Evolutionary conservation across 2,797 vertebrate species (phyloP), one percentile per base, ranked within the genome.

Genomic region (Arnoldichthys spilopterus): DNA sequence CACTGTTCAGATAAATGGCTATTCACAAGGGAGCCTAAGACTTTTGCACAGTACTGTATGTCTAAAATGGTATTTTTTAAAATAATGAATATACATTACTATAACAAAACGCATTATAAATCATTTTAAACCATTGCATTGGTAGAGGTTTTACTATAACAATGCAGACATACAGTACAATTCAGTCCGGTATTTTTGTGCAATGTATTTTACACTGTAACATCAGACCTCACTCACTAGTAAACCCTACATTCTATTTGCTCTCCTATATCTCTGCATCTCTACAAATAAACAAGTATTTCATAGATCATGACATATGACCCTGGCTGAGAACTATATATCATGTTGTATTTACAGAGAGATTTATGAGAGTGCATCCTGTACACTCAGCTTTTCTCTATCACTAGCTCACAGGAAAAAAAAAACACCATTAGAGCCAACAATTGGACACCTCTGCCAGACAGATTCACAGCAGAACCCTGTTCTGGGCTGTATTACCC

Each of bases 291-390:
- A 78, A 30, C 26, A 51, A 22, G 37, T 53, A 56, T 64, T 64
- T 66, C 20, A 64, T 22, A 37, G 30, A 71, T 71, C 20, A 71
- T 71, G 69, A 71, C 69, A 72, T 28, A 64, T 72, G 56, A 64
- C 53, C 47, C 24, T 32, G 24, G 47, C 47, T 53, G 28, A 54
- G 49, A 34, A 54, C 64, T 45, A 54, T 54, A 53, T 34, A 71
- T 64, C 32, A 64, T 18, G 59, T 30, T 64, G 26, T 2, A 56
- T 54, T 49, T 78, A 30, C 40, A 63, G 18, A 32, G 37, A 61
- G 24, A 58, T 67, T 63, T 34, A 73, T 73, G 58, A 18, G 24
- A 61, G 16, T 47, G 43, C 12, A 16, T 58, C 6, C 24, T 53
- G 24, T 43, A 72, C 2, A 43, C n/a, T 67, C n/a, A 61, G 37